Evolutionary conservation across 37 sponge, comb jelly and placozoan species (phyloP).

Genomic region (Halisarca cf. caerulea): DNA sequence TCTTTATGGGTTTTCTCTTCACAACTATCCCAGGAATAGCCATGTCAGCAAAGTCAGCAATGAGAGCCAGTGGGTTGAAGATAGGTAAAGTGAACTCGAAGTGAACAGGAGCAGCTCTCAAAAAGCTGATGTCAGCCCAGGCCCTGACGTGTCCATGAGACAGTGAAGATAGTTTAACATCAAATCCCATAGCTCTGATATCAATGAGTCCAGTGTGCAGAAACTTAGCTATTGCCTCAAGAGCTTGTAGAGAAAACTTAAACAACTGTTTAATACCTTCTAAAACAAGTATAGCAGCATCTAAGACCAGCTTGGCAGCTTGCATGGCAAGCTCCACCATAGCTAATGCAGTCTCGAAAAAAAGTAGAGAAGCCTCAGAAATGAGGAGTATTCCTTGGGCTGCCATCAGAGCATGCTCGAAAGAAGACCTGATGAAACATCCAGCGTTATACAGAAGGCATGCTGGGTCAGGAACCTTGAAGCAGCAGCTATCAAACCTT

Average conservation of each 20-base stretch:
- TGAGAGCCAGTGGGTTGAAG: conserved; percentile 1
- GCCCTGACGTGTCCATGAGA: background rate
- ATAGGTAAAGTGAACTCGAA: background rate
- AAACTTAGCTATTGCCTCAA: background rate
- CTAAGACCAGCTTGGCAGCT: background rate
- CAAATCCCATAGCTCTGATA: conserved; percentile 18
- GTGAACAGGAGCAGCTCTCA: background rate
- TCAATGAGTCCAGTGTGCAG: conserved; percentile 8
- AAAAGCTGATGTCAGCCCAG: background rate
- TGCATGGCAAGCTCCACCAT: background rate
- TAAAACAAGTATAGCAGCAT: conserved; percentile 1
- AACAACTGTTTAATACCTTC: background rate
- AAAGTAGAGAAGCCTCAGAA: background rate
- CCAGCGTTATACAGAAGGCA: conserved; percentile 12
- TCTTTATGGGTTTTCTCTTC: background rate
- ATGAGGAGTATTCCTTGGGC: background rate
- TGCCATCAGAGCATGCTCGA: background rate
- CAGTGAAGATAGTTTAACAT: background rate
- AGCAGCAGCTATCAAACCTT: conserved; percentile 31
- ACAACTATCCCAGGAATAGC: background rate
- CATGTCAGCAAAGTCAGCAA: background rate
- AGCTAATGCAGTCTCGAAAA: background rate
- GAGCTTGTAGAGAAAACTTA: background rate
- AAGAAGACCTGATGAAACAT: background rate
- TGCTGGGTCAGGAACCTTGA: conserved; percentile 22